Base-by-base conservation (phyloP, 2,797 vertebrate genomes). In the Philypnodon macrostomus region DNA sequence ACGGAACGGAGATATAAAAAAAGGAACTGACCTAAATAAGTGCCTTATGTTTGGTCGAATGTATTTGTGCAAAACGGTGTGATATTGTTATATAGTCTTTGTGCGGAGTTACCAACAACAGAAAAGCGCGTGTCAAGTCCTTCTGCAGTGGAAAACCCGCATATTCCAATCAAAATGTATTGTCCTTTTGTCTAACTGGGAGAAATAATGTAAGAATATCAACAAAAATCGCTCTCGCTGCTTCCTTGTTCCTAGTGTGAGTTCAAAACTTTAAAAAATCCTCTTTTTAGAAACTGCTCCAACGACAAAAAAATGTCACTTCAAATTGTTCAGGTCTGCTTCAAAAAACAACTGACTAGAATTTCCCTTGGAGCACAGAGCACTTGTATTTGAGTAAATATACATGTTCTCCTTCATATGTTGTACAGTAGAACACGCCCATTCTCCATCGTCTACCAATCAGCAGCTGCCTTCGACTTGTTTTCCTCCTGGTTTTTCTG, bases 381-480 rank as follows among this genome's bases (percentile, higher is more conserved):
- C n/a, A n/a, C 7, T 37, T 47, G 52, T n/a, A 57, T 72, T 67
- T 40, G 56, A 49, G 38, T 70, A 75, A 48, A 79, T 80, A 74
- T 70, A 63, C 61, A 66, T 19, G 37, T 13, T 38, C 52, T 38
- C 38, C 42, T 55, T 65, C 58, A 67, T 63, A 61, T 60, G 18
- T 46, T 51, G 55, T 71, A 59, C 68, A 65, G 44, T 63, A 47
- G 18, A 67, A 50, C 0, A 75, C 82, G 60, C 83, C 87, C 65
- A 33, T 24, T 29, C 27, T 45, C 14, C 31, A 23, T 4, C 1
- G 31, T 19, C n/a, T n/a, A 1, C 7, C 26, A 44, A 24, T 21
- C 46, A 12, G 5, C 60, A 33, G 11, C 3, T n/a, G n/a, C 12
- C 34, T 5, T 18, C 5, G 7, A 21, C 40, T 73, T 76, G 70